Conservation (phyloP, 53 echinoderm and acorn worm species). For the Glandiceps talaboti region DNA sequence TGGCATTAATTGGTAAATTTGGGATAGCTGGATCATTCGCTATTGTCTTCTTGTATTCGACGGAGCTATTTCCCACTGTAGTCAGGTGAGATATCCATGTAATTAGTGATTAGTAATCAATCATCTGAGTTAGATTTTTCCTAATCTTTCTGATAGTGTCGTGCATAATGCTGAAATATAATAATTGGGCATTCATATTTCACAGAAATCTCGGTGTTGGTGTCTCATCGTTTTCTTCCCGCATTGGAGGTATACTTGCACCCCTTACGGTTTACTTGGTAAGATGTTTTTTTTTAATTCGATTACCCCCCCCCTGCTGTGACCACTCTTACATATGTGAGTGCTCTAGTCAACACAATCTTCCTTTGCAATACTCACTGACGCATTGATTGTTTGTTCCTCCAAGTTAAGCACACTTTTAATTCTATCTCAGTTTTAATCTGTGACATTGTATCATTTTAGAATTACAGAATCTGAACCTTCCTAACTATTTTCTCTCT, state of each 20-base stretch:
- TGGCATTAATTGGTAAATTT: constrained; percentile 84
- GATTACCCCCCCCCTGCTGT: too few species aligned
- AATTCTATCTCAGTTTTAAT: too few species aligned
- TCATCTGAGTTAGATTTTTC: neutral
- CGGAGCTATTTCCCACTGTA: constrained; percentile 76
- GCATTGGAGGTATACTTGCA: constrained; percentile 73
- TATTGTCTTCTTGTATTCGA: constrained; percentile 88
- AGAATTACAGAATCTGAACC: too few species aligned
- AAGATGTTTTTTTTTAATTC: too few species aligned
- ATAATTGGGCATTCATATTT: neutral
- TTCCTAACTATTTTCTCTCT: too few species aligned
- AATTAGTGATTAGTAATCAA: too few species aligned
- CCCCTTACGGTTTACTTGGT: constrained; percentile 59
- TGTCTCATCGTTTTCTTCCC: constrained; percentile 67
- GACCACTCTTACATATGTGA: too few species aligned
- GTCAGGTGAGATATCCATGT: constrained; percentile 74
- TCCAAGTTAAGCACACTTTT: too few species aligned
- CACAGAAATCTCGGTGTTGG: constrained; percentile 72
- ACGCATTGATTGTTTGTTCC: too few species aligned
- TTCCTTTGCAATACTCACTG: too few species aligned
- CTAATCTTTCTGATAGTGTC: neutral
- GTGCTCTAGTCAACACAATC: too few species aligned
- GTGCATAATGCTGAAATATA: neutral
- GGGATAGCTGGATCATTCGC: constrained; percentile 84
- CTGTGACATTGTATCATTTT: too few species aligned